Base-by-base conservation (phyloP, 1,140 invertebrate species). In the Drosophila watanabei region DNA sequence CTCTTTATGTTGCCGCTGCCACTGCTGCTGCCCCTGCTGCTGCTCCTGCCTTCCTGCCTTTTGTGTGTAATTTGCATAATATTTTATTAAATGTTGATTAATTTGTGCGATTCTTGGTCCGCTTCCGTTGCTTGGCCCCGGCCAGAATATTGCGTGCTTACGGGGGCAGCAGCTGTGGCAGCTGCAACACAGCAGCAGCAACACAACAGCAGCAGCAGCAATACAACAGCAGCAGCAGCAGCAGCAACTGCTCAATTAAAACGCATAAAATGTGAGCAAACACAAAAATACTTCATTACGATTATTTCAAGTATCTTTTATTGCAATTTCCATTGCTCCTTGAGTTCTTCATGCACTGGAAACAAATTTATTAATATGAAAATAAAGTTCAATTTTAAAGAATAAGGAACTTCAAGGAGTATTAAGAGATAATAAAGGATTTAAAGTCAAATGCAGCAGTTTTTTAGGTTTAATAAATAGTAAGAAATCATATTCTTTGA, bases 31-130 rank as follows among this genome's bases (percentile, higher is more conserved):
- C 35, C 64, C 35, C 37, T 62, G 43, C 58, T 45, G 59, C 46
- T 24, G 43, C 58, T 45, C 54, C 46, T 24, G 24, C 24, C 24
- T 66, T 65, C 37, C 75, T 68, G 73, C 59, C 73, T 72, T 79
- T 65, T 78, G 65, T 82, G 68, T 76, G 64, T 57, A 51, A 79
- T 75, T 83, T 75, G 69, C 81, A 88, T 88, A 89, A 88, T 89
- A 89, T 89, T 89, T 88, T 89, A 88, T 88, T 88, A 88, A 88
- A 89, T 89, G 87, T 64, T 89, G 85, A 88, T 88, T 88, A 88
- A 88, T 88, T 88, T 89, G 57, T 79, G 66, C 68, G 54, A 73
- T 72, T 73, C 70, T 60, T 73, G 46, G 57, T n/a, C 65, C 59
- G 30, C 41, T 51, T 72, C 75, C 62, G 52, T 63, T 58, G 49